Base-by-base conservation (phyloP, 1,140 invertebrate species). In the Solenopsis fugax region DNA sequence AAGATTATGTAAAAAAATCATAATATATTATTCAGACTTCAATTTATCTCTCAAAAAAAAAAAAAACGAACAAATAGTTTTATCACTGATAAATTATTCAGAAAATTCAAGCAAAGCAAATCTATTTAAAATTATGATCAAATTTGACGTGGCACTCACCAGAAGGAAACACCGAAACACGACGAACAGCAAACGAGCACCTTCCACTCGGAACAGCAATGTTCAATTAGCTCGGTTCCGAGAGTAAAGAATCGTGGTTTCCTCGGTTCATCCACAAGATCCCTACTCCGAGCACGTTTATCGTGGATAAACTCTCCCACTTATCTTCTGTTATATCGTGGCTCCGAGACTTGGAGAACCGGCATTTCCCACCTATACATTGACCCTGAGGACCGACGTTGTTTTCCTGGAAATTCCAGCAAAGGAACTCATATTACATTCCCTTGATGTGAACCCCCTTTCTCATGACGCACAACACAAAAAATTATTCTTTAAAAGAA, bases 341-440 rank as follows among this genome's bases (percentile, higher is more conserved):
- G 10, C 58, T 9, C 3, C 45, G 12, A 48, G 29, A 34, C 52
- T 62, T 29, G 69, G 10, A 73, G 34, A 67, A 58, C 58, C 80
- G 88, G 88, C 85, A 87, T 87, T 90, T 56, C 89, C 85, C 89
- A 37, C 73, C 18, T 45, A 52, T 29, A 18, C 41, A 24, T 21
- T 12, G 58, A 34, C 21, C 29, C 41, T 65, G n/a, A 7, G 41
- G 21, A 54, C 0, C 4, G n/a, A 29, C 10, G 60, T 21, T n/a
- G 5, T 54, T 78, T 90, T 89, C 72, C 37, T 37, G 12, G 76
- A 88, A 85, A 2, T 37, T 60, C 37, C 50, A 37, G 9, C 4
- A 13, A 10, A 48, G 37, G 7, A 58, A 29, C 10, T 29, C 21
- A 45, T 12, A n/a, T n/a, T n/a, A 37, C 1, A 4, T 6, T 29